Base-by-base conservation (phyloP, 2,888 invertebrate genomes). In the Heliothis peltigera region DNA sequence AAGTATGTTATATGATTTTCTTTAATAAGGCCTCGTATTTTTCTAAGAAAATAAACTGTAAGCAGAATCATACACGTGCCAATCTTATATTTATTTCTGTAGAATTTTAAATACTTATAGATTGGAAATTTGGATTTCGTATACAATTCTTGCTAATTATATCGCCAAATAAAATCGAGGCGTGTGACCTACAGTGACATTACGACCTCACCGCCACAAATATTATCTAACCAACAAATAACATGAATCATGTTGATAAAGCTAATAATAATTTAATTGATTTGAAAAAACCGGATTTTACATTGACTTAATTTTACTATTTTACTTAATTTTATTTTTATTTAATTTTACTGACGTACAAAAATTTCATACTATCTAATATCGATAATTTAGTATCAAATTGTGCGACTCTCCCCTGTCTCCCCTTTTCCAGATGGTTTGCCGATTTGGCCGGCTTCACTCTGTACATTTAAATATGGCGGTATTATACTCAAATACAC, bases 381-480 rank as follows among this genome's bases (percentile, higher is more conserved):
- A 80, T 80, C 84, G 81, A 85, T 89, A 87, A 88, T 84, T 89
- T 84, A 83, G 85, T 87, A 87, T 75, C 83, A 87, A 89, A 88
- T 86, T 80, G 86, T 82, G 75, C 77, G 75, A 65, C 71, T 70
- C 75, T 59, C 71, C 84, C 82, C 79, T 77, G 79, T 83, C 86
- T 83, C 80, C 84, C 84, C 84, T 82, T 88, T 91, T 91, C 90
- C 91, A 90, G 90, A 89, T 89, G 91, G 91, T 89, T 91, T 85
- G 85, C 84, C 85, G 81, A 79, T 81, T 81, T 75, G 72, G 80
- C 75, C 79, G 70, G 67, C 67, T 66, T 76, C 60, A 76, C 80
- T 83, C 81, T 83, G 59, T 63, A 83, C 88, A 86, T 85, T 90
- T 89, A 87, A 89, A 89, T 89, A 88, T 90, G 88, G 87, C 85